Conservation (phyloP, 2,797 vertebrate species). For the Phaenicophaeus curvirostris region DNA sequence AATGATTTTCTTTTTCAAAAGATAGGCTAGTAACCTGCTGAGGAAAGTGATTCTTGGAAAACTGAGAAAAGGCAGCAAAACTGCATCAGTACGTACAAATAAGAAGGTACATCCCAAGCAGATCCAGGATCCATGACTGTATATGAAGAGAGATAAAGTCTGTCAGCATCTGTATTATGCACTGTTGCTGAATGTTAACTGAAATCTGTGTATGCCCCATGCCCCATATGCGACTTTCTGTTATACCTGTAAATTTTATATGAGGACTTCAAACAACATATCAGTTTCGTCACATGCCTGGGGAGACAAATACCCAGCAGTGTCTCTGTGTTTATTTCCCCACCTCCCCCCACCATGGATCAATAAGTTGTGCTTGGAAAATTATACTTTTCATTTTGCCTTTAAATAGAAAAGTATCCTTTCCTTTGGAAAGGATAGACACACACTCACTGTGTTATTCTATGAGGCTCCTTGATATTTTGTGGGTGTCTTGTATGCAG, state of each 20-base stretch:
- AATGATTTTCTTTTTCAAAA: not conserved
- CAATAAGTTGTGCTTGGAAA: not conserved
- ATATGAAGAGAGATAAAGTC: not conserved
- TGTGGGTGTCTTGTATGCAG: not conserved
- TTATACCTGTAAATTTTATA: not conserved
- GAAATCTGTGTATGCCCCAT: not conserved
- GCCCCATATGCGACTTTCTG: not conserved
- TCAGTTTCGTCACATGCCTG: not conserved
- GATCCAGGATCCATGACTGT: not conserved
- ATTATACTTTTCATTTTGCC: not conserved
- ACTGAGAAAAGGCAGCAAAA: not conserved
- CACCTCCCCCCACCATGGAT: no score
- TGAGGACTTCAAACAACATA: not conserved
- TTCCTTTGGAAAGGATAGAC: not conserved
- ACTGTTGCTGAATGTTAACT: not conserved
- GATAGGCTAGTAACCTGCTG: not conserved
- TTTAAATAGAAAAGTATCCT: not conserved
- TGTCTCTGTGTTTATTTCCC: not conserved
- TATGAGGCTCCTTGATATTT: not conserved
- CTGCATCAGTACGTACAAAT: not conserved
- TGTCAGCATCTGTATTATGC: not conserved
- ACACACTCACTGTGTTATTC: fast-evolving
- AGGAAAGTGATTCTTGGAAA: not conserved
- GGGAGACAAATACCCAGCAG: not conserved
- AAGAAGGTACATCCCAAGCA: not conserved